Evolutionary conservation across 2,888 invertebrate genomes (phyloP), one percentile per base, ranked within the genome.

Genomic region (Lepidochrysops patricia): DNA sequence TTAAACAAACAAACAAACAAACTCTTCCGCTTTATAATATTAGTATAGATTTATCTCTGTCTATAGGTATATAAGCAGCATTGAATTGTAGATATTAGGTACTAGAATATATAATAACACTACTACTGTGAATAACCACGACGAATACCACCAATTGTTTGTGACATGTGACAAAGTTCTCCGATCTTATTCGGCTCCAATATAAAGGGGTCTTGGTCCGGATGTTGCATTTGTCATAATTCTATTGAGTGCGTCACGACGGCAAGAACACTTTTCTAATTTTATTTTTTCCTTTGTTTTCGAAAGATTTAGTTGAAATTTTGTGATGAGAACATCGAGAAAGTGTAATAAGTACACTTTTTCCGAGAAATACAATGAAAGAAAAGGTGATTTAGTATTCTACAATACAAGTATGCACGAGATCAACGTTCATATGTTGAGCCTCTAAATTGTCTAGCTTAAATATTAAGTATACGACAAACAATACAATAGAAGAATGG

Each of bases 221-320:
- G 82, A 81, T 82, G 81, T 81, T 81, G 81, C 79, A 82, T 83
- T 84, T 82, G 82, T 80, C 75, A 75, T 75, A 71, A 67, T 69
- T 68, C 65, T 66, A 57, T 62, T 58, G 62, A 67, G 68, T 64
- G 62, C 63, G 64, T 66, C 62, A 9, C 34, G 19, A 15, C 26
- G 57, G 65, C 57, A 49, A 49, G 58, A 61, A 60, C 15, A 52
- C 15, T 23, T 26, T 19, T 19, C 13, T 37, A 19, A 35, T 57
- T 43, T n/a, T 7, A 2, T 32, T 48, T 1, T 19, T 58, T 32
- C 19, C n/a, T 23, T 19, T 50, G 7, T 50, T n/a, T 43, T 43
- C 4, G 43, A 7, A 19, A 43, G 15, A 7, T 43, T 43, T 5
- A 19, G 2, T 7, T 15, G 15, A 37, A 7, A 43, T 19, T 7